Percentiles rank a stretch among this genome's conserved stretches.
These are phyloP conservation scores for Takifugu bimaculatus DNA, from an alignment of 2,113 vertebrate species.

Conservation along the genomic window DNA sequence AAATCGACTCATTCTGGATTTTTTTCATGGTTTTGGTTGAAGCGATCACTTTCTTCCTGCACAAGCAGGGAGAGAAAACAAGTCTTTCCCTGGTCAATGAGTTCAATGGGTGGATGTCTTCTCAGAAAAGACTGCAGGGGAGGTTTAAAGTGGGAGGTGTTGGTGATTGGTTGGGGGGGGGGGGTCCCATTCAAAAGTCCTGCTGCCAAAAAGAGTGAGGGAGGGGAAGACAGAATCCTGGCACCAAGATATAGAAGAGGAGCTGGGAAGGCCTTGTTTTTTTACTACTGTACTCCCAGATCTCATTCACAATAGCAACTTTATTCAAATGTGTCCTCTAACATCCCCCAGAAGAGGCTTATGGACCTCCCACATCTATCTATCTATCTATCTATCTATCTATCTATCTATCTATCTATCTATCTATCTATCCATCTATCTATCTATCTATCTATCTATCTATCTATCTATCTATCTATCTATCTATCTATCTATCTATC, in stretches of 20 bases:
- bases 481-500: no score
- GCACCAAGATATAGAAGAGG: slow-evolving; percentile 46
- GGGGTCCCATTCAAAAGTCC: slow-evolving; percentile 39
- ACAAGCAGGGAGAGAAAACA: slow-evolving; percentile 58
- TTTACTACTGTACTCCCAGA: slow-evolving; percentile 52
- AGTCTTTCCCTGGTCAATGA: slow-evolving; percentile 68
- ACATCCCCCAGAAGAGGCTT: slow-evolving; percentile 27
- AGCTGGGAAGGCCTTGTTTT: slow-evolving; percentile 61
- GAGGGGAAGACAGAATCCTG: slow-evolving; percentile 52
- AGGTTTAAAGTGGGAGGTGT: slow-evolving; percentile 5
- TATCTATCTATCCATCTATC: no score
- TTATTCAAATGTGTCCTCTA: background rate
- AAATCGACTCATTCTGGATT: slow-evolving; percentile 9
- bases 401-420: no score
- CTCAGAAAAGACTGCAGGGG: slow-evolving; percentile 37
- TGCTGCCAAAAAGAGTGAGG: slow-evolving; percentile 45
- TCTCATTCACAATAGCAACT: no score
- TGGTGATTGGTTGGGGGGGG: slow-evolving; percentile 14
- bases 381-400: no score
- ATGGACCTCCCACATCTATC: slow-evolving; percentile 18
- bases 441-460: no score
- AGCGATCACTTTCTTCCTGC: slow-evolving; percentile 30
- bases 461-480: no score
- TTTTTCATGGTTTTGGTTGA: slow-evolving; percentile 23
- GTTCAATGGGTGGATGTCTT: slow-evolving; percentile 65